Evolutionary conservation across 2,888 invertebrate species (phyloP).

Genomic region (Odontomyia ornata): DNA sequence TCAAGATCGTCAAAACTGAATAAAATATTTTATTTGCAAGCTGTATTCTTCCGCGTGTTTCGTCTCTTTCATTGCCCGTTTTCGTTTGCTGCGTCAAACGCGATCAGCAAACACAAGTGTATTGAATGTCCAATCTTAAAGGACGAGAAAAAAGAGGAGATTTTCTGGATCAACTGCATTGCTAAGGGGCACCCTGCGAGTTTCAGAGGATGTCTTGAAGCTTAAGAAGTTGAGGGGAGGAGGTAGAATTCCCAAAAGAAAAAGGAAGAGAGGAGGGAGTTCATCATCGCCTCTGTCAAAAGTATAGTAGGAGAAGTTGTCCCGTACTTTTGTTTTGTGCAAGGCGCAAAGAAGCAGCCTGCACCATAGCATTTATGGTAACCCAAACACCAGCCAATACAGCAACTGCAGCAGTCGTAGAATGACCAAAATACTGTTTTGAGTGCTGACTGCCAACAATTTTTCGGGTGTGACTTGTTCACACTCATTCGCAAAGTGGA

Average conservation of each 20-base stretch:
- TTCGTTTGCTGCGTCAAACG: background rate
- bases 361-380: background rate
- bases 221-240: background rate
- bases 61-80: too few relatives aligned
- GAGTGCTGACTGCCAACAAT: background rate
- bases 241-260: background rate
- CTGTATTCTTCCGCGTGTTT: too few relatives aligned
- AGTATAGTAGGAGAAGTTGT: background rate
- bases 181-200: background rate
- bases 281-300: background rate
- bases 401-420: background rate
- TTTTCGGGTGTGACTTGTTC: conserved; percentile 19
- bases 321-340: background rate
- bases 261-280: background rate
- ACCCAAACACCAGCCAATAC: background rate
- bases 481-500: conserved; percentile 1
- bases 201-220: background rate
- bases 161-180: conserved; percentile 11
- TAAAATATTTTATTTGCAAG: too few relatives aligned
- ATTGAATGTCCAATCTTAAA: background rate
- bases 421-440: background rate
- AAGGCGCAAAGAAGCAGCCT: background rate
- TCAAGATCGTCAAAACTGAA: too few relatives aligned
- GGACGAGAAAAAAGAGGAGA: background rate
- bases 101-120: background rate